Evolutionary conservation across 2,888 invertebrate genomes (phyloP), one percentile per base, ranked within the genome.

Genomic region (Agriotes lineatus): DNA sequence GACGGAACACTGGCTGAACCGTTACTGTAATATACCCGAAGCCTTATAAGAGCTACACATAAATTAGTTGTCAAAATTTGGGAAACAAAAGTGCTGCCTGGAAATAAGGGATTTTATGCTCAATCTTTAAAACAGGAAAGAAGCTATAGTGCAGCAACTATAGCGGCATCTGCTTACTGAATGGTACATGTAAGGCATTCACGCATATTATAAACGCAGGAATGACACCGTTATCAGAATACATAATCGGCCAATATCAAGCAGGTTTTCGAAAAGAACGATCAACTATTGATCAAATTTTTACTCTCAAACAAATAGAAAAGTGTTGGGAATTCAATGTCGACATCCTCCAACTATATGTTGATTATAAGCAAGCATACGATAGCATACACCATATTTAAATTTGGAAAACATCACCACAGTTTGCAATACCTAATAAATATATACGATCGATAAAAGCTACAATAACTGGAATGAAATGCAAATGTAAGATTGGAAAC

Each of bases 401-500:
- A 37, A 37, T 10, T 37, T 37, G 10, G 37, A 37, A 10, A 37
- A 37, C 10, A n/a, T n/a, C 9, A 9, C 30, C 5, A 6, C 30
- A 30, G 9, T 30, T 30, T 30, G 30, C 4, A 30, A 30, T 30
- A 4, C 30, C 30, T 30, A 30, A 30, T 37, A 37, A 37, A 3
- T 37, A 10, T 37, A 37, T 37, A 37, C 9, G 37, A n/a, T 37
- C n/a, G n/a, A 37, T 37, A 37, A 37, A 37, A 37, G 37, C 37
- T 6, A 37, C 37, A 37, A 2, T 37, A 37, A 37, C 37, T 37
- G 37, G n/a, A 37, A 37, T 10, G 37, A 37, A 37, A 10, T 37
- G 37, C 37, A 37, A 37, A 37, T 37, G 37, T 37, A 37, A 37
- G 37, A 37, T 37, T n/a, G 37, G 37, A 37, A 37, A 37, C 37